Evolutionary conservation across 2,113 vertebrate species (phyloP), one percentile per base, ranked within the genome.

Genomic region (Xenopus laevis): DNA sequence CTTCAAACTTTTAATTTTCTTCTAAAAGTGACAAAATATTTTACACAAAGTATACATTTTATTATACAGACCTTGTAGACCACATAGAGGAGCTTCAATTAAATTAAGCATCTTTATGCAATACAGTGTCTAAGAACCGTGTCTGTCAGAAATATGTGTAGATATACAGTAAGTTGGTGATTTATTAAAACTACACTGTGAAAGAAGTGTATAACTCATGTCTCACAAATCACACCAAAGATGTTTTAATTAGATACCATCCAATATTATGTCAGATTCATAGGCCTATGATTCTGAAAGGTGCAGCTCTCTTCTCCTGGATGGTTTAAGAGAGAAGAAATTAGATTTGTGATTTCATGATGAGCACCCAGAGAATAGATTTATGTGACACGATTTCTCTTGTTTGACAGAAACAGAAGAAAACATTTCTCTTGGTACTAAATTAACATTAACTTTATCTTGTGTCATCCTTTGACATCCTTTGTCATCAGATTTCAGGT

Each of bases 191-290:
- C 53, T 64, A 47, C 62, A 64, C 47, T 17, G 23, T 63, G 23
- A 17, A 40, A 61, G 71, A 53, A 33, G 20, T 53, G 52, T 53
- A 53, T 61, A 63, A 72, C 50, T 4, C 13, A 30, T 44, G n/a
- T 27, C 20, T 57, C 52, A 72, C 71, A 72, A 72, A 72, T 72
- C 62, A 72, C 6, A 4, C 50, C 21, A 10, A 17, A 65, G 46
- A 57, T 13, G 33, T 61, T 57, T 72, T 72, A 65, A 72, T 72
- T 65, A 61, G 71, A 72, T 61, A 72, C 50, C 21, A 62, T 72
- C 8, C 44, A 55, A 21, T 65, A 72, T 65, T 62, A 45, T 72
- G 50, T 65, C 47, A 65, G 71, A 65, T 72, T 72, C 62, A 72
- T 57, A 16, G 62, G 63, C 30, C 71, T 72, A 65, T 72, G 40